These are phyloP conservation scores for Ypsolopha sequella DNA, from an alignment of 2,888 invertebrate species.

Conservation along the genomic window DNA sequence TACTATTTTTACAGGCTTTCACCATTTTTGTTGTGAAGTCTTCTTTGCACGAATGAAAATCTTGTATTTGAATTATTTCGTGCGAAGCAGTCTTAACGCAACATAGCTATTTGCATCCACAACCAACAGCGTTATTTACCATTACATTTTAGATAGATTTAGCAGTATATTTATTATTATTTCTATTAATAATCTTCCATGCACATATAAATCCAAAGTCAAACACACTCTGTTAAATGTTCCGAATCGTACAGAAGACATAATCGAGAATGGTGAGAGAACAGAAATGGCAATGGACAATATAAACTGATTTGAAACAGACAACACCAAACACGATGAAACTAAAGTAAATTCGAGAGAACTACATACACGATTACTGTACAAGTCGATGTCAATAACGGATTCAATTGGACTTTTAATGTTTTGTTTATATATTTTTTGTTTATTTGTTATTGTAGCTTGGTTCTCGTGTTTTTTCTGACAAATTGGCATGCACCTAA, in stretches of 20 bases:
- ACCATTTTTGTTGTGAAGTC: not conserved
- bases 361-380: slow-evolving; percentile 17
- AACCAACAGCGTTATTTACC: not conserved
- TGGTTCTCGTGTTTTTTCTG: slow-evolving; percentile 28
- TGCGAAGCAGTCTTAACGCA: not conserved
- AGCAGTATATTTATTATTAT: slow-evolving; percentile 28
- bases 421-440: slow-evolving; percentile 33
- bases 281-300: slow-evolving; percentile 12
- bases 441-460: slow-evolving; percentile 57
- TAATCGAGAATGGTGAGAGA: slow-evolving; percentile 18
- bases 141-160: not conserved
- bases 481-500: slow-evolving; percentile 61
- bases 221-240: slow-evolving; percentile 61
- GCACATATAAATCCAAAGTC: slow-evolving; percentile 68
- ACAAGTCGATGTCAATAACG: slow-evolving; percentile 10
- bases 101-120: not conserved
- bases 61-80: not conserved
- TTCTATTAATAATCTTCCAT: slow-evolving; percentile 53
- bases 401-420: slow-evolving; percentile 12
- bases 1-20: not conserved
- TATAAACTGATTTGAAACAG: not conserved
- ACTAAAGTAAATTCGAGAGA: not conserved
- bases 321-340: slow-evolving; percentile 12
- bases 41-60: not conserved
- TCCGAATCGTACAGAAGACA: slow-evolving; percentile 13